These are phyloP conservation scores for Mycalesis mineus DNA, from an alignment of 2,888 invertebrate species.

Conservation along the genomic window DNA sequence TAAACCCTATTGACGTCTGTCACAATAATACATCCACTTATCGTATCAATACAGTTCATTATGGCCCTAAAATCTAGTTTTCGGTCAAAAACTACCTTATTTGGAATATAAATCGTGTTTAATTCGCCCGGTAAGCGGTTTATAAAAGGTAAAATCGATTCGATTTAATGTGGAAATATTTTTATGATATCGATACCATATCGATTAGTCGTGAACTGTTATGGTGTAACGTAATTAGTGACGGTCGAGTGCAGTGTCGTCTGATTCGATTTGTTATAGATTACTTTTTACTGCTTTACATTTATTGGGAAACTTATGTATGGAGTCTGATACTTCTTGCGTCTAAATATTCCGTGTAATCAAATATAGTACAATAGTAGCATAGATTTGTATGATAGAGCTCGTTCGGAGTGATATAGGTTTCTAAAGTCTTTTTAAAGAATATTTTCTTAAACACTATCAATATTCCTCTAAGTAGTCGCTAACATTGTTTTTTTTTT, in stretches of 20 bases:
- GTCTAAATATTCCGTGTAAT: no score
- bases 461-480: no score
- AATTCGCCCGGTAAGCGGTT: constrained; percentile 30
- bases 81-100: constrained; percentile 24
- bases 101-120: constrained; percentile 34
- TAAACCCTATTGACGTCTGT: constrained; percentile 30
- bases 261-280: constrained; percentile 5
- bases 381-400: no score
- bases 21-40: constrained; percentile 31
- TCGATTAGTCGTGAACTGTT: constrained; percentile 21
- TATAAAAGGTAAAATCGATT: constrained; percentile 27
- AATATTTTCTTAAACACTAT: no score
- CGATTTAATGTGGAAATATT: constrained; percentile 26
- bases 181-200: constrained; percentile 24
- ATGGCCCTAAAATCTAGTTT: constrained; percentile 31
- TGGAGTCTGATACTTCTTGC: no score
- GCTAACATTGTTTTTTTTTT: no score
- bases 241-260: constrained; percentile 1
- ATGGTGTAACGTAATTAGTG: constrained; percentile 12
- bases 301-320: background rate
- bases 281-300: background rate
- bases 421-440: no score
- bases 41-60: constrained; percentile 28
- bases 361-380: no score
- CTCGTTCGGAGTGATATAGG: no score